Conservation (phyloP, 2,888 invertebrate species). For the Ectobius pallidus region DNA sequence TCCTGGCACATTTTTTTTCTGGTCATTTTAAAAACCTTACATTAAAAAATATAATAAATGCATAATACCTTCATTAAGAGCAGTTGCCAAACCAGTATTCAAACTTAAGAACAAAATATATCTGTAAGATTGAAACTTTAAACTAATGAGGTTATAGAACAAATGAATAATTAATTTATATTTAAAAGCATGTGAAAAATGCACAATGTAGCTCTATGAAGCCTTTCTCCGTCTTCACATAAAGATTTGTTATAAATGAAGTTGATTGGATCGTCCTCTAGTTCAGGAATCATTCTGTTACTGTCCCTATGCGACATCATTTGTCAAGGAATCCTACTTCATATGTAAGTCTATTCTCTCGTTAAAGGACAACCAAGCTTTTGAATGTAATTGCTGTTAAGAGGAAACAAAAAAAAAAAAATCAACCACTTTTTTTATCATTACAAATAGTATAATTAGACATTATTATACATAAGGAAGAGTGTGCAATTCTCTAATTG, state of each 20-base stretch:
- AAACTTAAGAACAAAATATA: neutral
- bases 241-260: neutral
- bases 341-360: slow-evolving; percentile 30
- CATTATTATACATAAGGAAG: slow-evolving; percentile 37
- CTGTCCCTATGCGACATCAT: slow-evolving; percentile 23
- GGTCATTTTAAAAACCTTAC: neutral
- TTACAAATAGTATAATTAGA: slow-evolving; percentile 37
- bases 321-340: slow-evolving; percentile 27
- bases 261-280: neutral
- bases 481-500: slow-evolving; percentile 40
- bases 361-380: slow-evolving; percentile 33
- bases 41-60: neutral
- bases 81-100: slow-evolving; percentile 11
- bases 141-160: neutral
- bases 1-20: neutral
- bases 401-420: slow-evolving; percentile 26
- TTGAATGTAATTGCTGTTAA: slow-evolving; percentile 38
- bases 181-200: neutral
- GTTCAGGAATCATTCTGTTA: neutral
- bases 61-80: neutral
- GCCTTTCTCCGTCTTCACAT: neutral
- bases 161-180: neutral
- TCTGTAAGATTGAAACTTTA: neutral
- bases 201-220: neutral
- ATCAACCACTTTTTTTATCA: slow-evolving; percentile 25